A percentile compares a stretch with the other conserved stretches of the same genome.
Evolutionary conservation across 2,888 invertebrate species (phyloP).

Genomic region (Hemicrepidius hirtus): DNA sequence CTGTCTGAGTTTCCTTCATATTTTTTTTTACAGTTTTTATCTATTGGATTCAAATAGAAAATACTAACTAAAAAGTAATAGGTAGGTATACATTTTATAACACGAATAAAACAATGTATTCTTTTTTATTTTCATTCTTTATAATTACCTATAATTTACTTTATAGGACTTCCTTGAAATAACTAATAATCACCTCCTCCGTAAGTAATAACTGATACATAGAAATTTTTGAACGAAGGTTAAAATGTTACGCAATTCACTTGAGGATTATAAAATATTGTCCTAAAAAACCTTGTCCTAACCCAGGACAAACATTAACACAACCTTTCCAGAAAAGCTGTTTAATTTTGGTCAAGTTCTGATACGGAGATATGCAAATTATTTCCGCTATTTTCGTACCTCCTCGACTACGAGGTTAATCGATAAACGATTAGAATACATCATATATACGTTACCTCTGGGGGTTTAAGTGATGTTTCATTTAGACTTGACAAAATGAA

Average conservation of each 20-base stretch:
- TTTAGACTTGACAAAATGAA: not conserved
- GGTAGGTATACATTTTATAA: no score
- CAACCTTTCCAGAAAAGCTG: not conserved
- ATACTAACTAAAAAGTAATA: no score
- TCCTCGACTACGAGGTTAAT: slow-evolving; percentile 33
- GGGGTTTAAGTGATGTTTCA: not conserved
- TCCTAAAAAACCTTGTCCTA: not conserved
- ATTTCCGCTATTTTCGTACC: slow-evolving; percentile 23
- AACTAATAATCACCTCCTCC: slow-evolving; percentile 25
- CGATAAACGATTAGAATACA: slow-evolving; percentile 31
- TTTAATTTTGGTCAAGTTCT: slow-evolving; percentile 10
- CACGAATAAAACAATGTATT: slow-evolving; percentile 7
- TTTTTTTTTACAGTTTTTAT: no score
- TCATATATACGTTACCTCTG: slow-evolving; percentile 11
- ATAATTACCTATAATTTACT: slow-evolving; percentile 23
- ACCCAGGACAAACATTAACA: not conserved
- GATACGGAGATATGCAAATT: slow-evolving; percentile 28
- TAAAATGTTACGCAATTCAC: not conserved
- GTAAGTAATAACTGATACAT: not conserved
- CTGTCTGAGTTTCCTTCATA: no score
- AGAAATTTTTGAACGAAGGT: slow-evolving; percentile 2
- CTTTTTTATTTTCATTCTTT: not conserved
- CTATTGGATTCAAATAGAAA: no score
- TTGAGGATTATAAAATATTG: not conserved
- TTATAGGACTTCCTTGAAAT: slow-evolving; percentile 28